Evolutionary conservation across 2,888 invertebrate species (phyloP), one percentile per base, ranked within the genome.

Genomic region (Cephalotes varians): DNA sequence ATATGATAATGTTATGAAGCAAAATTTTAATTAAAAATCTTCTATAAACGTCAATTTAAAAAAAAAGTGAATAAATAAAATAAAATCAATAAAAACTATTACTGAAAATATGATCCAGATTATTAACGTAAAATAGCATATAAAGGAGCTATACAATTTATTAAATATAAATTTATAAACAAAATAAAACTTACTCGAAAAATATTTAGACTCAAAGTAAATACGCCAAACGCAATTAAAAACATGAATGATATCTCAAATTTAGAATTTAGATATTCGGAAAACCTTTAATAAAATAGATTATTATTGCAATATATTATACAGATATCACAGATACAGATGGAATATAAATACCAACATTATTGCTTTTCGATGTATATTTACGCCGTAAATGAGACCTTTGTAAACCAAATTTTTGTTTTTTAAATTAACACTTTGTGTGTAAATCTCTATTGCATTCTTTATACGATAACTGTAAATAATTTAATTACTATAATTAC

Each of bases 321-420:
- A 31, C 0, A 31, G 6, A n/a, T 62, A 49, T 49, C n/a, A n/a
- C n/a, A n/a, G n/a, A n/a, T n/a, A n/a, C n/a, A n/a, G 31, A 31
- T 31, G 10, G 0, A 34, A 28, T 21, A 7, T 18, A 58, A 18
- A 37, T 56, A 71, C 71, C 2, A 18, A 71, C 71, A 28, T 37
- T 3, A 71, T 56, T 18, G 71, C 71, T 40, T 71, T 56, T 1
- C 37, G 54, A 28, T 71, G 71, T 25, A 71, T 37, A 25, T 56
- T 1, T 54, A 56, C 1, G 15, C 34, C 51, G 0, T 1, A 25
- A 37, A 21, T 56, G 2, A 71, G 18, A 5, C 18, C 5, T 5
- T 25, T 18, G 1, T n/a, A 28, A 71, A 71, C 10, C 0, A 56
- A 37, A 71, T 25, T 56, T 2, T 71, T 12, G 6, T 71, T 25